phyloP scores from a whole-genome alignment of 1,140 invertebrate species.

The Trigoniulus corallinus region DNA sequence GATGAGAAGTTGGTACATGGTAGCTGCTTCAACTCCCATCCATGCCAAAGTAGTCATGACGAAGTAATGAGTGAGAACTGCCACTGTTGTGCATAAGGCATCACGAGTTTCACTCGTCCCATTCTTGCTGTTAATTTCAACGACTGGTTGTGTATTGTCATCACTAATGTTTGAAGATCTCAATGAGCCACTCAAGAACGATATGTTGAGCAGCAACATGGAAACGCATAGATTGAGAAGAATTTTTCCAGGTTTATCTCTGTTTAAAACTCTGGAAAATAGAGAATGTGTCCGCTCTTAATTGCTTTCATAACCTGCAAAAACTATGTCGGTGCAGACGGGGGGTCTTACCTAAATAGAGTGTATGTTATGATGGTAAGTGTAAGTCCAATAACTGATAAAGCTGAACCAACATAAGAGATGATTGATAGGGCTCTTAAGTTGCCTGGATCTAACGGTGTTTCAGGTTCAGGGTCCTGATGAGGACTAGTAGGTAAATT shows the following conservation, averaged over 20 bases:
- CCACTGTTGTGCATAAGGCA: conserved; percentile 20
- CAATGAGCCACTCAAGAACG: conserved; percentile 27
- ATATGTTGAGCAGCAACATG: conserved; percentile 30
- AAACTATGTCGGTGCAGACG: no score
- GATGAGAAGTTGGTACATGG: conserved; percentile 37
- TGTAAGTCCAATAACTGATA: conserved; percentile 28
- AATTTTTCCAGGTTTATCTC: conserved; percentile 35
- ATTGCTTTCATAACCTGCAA: no score
- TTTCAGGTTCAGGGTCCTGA: conserved; percentile 23
- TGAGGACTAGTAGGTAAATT: conserved; percentile 1
- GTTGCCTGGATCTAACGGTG: conserved; percentile 19
- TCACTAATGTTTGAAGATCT: conserved; percentile 11
- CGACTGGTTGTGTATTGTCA: no score
- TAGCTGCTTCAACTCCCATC: conserved; percentile 36
- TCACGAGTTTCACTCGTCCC: neutral
- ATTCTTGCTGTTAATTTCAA: neutral
- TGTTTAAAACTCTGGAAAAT: conserved; percentile 27
- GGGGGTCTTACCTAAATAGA: conserved; percentile 33
- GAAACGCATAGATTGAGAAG: conserved; percentile 34
- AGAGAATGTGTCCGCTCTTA: neutral
- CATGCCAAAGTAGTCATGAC: conserved; percentile 31
- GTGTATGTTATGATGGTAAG: conserved; percentile 32
- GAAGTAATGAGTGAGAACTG: conserved; percentile 32
- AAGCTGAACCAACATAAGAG: conserved; percentile 31
- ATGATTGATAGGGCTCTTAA: conserved; percentile 26